phyloP scores from a whole-genome alignment of 2,113 vertebrate genomes.

The Tretioscincus oriximinensis region DNA sequence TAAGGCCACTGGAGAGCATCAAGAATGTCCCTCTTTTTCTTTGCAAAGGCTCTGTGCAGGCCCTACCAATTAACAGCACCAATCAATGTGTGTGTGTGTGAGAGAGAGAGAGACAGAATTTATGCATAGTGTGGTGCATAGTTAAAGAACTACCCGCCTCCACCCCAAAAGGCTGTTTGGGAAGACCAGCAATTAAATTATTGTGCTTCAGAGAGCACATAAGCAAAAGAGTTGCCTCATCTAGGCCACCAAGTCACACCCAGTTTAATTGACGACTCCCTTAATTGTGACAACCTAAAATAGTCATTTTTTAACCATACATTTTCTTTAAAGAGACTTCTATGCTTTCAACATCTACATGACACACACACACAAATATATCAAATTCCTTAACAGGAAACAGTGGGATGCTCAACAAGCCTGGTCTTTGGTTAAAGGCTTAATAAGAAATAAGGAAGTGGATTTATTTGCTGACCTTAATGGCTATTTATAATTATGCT shows the following conservation, averaged over 20 bases:
- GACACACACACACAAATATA: no score
- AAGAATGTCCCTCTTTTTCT: background rate
- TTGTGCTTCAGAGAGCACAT: constrained; percentile 14
- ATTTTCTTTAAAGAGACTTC: background rate
- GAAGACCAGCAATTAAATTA: constrained; percentile 26
- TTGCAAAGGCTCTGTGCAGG: background rate
- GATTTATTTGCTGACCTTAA: no score
- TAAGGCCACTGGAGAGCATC: background rate
- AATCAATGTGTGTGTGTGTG: background rate
- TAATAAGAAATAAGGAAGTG: no score
- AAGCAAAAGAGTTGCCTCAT: background rate
- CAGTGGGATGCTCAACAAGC: background rate
- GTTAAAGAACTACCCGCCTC: background rate
- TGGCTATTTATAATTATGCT: no score
- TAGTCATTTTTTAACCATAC: background rate
- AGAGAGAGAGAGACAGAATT: background rate
- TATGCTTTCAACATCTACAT: background rate
- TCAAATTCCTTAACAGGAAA: no score
- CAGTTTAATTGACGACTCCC: background rate
- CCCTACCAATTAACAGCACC: constrained; percentile 11
- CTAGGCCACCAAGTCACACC: background rate
- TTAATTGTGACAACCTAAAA: background rate
- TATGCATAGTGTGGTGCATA: background rate
- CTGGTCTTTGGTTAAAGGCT: no score
- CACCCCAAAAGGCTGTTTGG: background rate